phyloP scores from a whole-genome alignment of 2,797 vertebrate genomes.

The Orestias chungarensis region DNA sequence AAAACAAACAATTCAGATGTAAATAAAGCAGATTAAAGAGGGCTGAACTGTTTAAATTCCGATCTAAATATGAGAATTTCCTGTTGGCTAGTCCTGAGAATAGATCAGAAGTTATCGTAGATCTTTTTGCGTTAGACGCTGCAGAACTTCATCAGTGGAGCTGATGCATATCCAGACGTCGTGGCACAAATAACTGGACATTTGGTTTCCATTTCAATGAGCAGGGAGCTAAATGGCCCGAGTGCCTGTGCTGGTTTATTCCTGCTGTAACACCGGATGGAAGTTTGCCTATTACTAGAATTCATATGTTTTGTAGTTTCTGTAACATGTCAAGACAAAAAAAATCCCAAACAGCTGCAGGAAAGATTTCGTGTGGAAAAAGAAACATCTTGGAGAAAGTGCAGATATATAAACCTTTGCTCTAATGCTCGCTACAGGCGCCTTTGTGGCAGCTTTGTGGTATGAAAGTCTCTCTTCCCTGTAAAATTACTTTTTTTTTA shows the following conservation, averaged over 20 bases:
- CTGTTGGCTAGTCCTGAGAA: background rate
- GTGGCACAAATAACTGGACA: background rate
- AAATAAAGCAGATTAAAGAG: background rate
- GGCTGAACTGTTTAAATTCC: background rate
- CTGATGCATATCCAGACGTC: background rate
- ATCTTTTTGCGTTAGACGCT: background rate
- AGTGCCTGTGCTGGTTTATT: background rate
- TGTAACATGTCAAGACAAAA: background rate
- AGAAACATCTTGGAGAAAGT: background rate
- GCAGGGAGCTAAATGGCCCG: background rate
- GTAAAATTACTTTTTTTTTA: constrained; percentile 4
- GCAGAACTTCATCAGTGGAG: background rate
- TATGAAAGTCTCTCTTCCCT: constrained; percentile 2
- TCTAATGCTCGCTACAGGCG: background rate
- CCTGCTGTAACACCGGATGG: background rate
- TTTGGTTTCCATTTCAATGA: background rate
- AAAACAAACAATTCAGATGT: no score
- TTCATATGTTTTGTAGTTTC: background rate
- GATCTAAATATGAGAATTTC: background rate
- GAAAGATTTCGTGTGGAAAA: background rate
- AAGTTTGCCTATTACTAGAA: background rate
- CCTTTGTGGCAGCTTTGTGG: background rate
- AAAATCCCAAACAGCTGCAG: background rate
- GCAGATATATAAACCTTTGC: background rate
- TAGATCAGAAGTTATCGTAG: background rate